Conservation (phyloP, 2,888 invertebrate species). For the Hanleya hanleyi region DNA sequence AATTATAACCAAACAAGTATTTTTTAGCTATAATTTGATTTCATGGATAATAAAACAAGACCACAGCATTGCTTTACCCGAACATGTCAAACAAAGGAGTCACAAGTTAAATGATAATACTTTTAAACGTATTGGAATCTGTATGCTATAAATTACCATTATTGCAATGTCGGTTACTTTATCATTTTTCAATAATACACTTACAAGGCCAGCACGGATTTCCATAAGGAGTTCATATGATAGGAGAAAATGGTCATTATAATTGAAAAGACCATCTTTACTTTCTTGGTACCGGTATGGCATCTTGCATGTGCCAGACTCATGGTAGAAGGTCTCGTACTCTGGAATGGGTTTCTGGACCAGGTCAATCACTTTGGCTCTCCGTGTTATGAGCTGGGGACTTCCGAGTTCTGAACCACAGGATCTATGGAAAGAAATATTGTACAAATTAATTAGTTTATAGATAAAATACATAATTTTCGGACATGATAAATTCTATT, state of each 20-base stretch:
- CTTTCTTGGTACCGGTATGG: background rate
- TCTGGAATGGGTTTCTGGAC: background rate
- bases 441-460: too few species aligned
- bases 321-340: background rate
- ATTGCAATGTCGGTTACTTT: too few species aligned
- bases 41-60: background rate
- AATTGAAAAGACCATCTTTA: background rate
- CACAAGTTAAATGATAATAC: too few species aligned
- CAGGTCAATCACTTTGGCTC: background rate
- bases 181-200: too few species aligned
- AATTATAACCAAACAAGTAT: background rate
- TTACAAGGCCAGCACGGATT: background rate
- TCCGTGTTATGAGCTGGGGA: background rate
- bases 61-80: too few species aligned
- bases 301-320: background rate
- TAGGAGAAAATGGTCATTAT: background rate
- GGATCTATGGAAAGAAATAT: background rate
- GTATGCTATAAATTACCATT: too few species aligned
- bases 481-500: too few species aligned
- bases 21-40: background rate
- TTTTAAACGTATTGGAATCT: too few species aligned
- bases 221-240: background rate
- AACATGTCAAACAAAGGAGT: too few species aligned
- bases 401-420: too few species aligned
- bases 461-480: too few species aligned